A percentile compares a stretch with the other conserved stretches of the same genome.
These are phyloP conservation scores for Paramormyrops kingsleyae DNA, from an alignment of 2,113 vertebrate species.

Conservation along the genomic window DNA sequence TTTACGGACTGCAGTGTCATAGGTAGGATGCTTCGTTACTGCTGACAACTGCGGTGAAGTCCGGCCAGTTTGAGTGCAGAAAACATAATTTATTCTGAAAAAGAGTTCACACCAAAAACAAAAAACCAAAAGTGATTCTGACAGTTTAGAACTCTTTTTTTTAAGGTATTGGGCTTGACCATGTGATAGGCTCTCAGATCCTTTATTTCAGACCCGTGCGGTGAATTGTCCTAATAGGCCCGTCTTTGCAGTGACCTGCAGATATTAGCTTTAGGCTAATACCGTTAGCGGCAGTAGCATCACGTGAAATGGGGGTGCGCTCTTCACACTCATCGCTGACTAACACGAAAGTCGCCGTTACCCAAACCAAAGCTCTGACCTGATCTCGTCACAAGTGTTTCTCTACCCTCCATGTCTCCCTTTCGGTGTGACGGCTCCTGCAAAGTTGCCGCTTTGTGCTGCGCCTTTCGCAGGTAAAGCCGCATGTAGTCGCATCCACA, in stretches of 20 bases:
- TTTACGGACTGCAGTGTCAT: neutral
- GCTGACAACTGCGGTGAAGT: neutral
- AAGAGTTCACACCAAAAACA: neutral
- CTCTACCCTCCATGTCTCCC: neutral
- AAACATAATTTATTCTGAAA: neutral
- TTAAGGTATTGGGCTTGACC: neutral
- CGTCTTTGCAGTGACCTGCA: neutral
- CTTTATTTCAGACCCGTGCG: neutral
- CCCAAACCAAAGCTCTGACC: neutral
- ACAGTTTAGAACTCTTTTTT: neutral
- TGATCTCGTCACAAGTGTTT: neutral
- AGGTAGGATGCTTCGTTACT: neutral
- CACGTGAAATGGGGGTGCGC: neutral
- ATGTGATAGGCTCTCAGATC: neutral
- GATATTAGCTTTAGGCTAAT: neutral
- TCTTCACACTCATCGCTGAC: neutral
- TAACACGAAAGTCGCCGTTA: neutral
- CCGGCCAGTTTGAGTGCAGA: neutral
- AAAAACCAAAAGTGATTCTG: neutral
- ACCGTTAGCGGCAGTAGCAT: neutral
- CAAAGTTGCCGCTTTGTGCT: neutral
- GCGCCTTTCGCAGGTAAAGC: neutral
- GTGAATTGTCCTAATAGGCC: neutral
- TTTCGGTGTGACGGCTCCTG: neutral
- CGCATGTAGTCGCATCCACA: neutral